phyloP scores from a whole-genome alignment of 1,140 invertebrate species.

The Himalopsyche phryganea region DNA sequence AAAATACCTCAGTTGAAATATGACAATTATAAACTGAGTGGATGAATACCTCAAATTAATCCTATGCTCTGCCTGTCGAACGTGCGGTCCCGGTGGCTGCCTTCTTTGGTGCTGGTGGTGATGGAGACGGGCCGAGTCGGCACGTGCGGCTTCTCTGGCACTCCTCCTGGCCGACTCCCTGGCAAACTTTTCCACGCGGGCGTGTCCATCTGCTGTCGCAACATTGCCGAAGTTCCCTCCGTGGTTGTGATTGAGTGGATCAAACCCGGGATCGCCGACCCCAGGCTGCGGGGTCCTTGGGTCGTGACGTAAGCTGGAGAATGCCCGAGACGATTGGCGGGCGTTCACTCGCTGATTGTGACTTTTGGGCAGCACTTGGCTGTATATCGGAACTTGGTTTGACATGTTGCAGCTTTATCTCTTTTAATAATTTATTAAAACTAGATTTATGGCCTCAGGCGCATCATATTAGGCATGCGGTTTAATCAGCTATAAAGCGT shows the following conservation, averaged over 20 bases:
- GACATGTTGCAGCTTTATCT: constrained; percentile 40
- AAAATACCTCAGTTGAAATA: too few relatives aligned
- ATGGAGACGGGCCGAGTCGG: constrained; percentile 24
- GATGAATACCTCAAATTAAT: constrained; percentile 47
- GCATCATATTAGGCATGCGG: neutral
- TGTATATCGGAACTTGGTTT: constrained; percentile 51
- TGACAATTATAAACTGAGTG: too few relatives aligned
- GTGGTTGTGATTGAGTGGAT: constrained; percentile 49
- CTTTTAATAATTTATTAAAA: too few relatives aligned
- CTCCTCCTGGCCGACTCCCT: constrained; percentile 30
- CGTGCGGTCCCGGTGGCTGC: constrained; percentile 42
- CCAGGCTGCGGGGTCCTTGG: constrained; percentile 34
- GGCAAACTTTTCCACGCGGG: constrained; percentile 30
- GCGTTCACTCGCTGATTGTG: constrained; percentile 30
- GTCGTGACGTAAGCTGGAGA: constrained; percentile 28
- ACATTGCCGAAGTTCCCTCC: constrained; percentile 43
- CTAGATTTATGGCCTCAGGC: neutral
- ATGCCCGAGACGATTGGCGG: constrained; percentile 18
- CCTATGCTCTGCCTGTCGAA: constrained; percentile 48
- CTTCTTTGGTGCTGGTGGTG: constrained; percentile 26
- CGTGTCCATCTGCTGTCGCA: neutral
- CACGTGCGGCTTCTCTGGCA: constrained; percentile 17
- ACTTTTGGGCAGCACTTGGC: constrained; percentile 49
- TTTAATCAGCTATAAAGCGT: neutral
- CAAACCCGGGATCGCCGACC: constrained; percentile 40